Evolutionary conservation across 2,113 vertebrate species (phyloP).

Genomic region (Chloropsis cyanopogon): DNA sequence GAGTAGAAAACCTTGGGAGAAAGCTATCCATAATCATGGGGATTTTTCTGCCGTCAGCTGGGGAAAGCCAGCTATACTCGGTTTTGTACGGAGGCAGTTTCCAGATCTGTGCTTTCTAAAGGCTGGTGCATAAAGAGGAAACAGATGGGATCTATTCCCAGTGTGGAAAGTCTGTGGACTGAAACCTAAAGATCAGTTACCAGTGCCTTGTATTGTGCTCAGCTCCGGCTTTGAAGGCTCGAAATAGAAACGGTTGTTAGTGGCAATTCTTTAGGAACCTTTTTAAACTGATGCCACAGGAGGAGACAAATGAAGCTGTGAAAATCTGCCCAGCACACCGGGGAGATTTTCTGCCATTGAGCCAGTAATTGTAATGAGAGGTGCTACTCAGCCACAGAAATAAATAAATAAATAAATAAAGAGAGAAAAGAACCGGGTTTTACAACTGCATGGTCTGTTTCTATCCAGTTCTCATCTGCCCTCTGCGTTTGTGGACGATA

Average conservation of each 20-base stretch:
- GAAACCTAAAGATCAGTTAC: constrained; percentile 49
- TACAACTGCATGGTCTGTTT: constrained; percentile 35
- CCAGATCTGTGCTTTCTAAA: constrained; percentile 52
- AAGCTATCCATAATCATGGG: neutral
- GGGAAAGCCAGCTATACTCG: constrained; percentile 20
- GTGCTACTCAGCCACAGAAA: constrained; percentile 62
- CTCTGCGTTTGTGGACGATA: constrained; percentile 28
- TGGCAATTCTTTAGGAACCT: constrained; percentile 59
- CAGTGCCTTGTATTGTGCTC: constrained; percentile 38
- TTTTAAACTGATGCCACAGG: constrained; percentile 49
- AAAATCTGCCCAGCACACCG: constrained; percentile 56
- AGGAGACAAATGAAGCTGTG: constrained; percentile 63
- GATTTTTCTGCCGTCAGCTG: constrained; percentile 4
- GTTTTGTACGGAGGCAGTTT: constrained; percentile 31
- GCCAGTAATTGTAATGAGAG: constrained; percentile 66
- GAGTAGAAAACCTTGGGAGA: neutral
- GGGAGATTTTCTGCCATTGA: constrained; percentile 52
- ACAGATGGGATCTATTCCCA: constrained; percentile 55
- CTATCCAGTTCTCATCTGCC: constrained; percentile 52
- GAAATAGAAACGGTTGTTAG: constrained; percentile 65
- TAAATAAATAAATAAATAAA: constrained; percentile 58
- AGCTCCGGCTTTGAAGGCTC: constrained; percentile 54
- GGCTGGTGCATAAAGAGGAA: constrained; percentile 47
- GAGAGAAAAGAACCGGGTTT: constrained; percentile 8
- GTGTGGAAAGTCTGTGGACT: constrained; percentile 46